These are phyloP conservation scores for human DNA, from an alignment of 2,113 vertebrate species.

Conservation along the genomic window DNA sequence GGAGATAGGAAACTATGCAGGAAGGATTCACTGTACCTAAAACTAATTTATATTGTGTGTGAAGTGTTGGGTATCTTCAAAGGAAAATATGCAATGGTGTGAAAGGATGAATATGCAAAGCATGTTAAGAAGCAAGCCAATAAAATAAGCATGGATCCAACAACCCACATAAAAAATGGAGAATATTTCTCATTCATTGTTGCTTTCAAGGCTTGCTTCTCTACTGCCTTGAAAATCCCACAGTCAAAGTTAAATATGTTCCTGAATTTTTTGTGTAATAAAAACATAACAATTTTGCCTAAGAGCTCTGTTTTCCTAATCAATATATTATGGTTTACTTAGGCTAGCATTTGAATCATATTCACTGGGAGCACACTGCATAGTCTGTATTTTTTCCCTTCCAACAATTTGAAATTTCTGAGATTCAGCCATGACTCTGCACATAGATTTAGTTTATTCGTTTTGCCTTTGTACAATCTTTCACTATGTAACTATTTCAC, in stretches of 20 bases:
- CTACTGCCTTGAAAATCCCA: neutral
- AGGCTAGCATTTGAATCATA: no score
- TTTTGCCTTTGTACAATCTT: rapidly evolving
- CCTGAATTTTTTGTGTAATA: neutral
- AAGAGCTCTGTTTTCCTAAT: neutral
- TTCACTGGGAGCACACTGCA: neutral
- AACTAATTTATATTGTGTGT: neutral
- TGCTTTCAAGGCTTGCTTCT: neutral
- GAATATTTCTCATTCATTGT: neutral
- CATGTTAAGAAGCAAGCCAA: neutral
- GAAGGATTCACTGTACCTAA: neutral
- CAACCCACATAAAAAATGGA: no score
- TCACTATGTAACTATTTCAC: neutral
- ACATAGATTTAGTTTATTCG: rapidly evolving
- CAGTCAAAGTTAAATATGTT: neutral
- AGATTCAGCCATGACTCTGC: rapidly evolving
- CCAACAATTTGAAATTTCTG: neutral
- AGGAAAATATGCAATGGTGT: neutral
- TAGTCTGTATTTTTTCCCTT: neutral
- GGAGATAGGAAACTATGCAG: neutral
- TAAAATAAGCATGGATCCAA: neutral
- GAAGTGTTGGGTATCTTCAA: no score
- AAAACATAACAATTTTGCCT: neutral
- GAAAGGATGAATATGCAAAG: neutral
- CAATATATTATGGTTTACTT: neutral